Evolutionary conservation across 1,140 invertebrate species (phyloP).

Genomic region (Drosophila virilis): DNA sequence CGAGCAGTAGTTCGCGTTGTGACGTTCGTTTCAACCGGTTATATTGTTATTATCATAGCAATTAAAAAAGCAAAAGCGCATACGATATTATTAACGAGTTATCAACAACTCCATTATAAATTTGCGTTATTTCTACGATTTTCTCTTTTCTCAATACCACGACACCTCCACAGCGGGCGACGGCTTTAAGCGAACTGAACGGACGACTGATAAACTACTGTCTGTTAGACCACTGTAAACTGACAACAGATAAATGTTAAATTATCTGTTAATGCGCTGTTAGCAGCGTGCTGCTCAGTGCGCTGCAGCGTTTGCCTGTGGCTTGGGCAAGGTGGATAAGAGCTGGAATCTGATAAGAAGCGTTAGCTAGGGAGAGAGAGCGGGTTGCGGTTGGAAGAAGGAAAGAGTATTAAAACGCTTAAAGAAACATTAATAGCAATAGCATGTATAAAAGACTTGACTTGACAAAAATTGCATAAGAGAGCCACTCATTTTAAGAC

Average conservation of each 20-base stretch:
- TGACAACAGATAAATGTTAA: conserved; percentile 2
- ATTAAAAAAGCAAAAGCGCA: conserved; percentile 42
- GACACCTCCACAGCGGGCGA: conserved; percentile 18
- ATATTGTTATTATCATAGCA: conserved; percentile 30
- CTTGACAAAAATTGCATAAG: too few species aligned
- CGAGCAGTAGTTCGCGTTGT: conserved; percentile 8
- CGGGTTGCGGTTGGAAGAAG: too few species aligned
- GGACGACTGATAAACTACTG: conserved; percentile 21
- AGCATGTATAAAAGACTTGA: too few species aligned
- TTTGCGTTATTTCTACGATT: not conserved
- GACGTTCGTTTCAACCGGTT: conserved; percentile 37
- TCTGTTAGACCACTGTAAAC: conserved; percentile 7
- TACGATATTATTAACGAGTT: conserved; percentile 39
- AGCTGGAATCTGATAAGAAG: too few species aligned
- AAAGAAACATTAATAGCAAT: too few species aligned
- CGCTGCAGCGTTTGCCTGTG: not conserved
- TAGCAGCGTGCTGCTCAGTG: not conserved
- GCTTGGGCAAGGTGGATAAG: not conserved
- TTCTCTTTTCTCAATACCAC: conserved; percentile 18
- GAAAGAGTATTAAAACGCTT: too few species aligned
- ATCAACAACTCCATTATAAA: conserved; percentile 31
- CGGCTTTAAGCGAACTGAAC: conserved; percentile 32
- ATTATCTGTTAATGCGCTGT: conserved; percentile 10
- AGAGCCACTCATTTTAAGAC: not conserved
- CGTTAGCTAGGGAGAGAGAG: too few species aligned